phyloP scores from a whole-genome alignment of 2,797 vertebrate species.

The Rhinoraja longicauda region DNA sequence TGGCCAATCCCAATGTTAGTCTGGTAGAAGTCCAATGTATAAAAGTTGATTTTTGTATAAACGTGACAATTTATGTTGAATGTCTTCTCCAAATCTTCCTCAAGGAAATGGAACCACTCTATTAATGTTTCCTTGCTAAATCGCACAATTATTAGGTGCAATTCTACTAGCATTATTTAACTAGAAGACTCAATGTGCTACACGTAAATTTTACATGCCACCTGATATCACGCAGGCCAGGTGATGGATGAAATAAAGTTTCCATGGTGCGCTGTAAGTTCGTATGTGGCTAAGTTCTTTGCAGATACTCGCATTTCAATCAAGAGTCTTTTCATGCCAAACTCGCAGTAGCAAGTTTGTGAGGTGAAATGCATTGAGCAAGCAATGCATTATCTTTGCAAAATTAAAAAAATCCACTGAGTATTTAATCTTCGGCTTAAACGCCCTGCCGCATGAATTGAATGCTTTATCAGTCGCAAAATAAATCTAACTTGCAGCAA shows the following conservation, averaged over 20 bases:
- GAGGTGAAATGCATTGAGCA: neutral
- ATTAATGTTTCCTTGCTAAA: neutral
- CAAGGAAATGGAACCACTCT: neutral
- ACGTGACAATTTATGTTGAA: neutral
- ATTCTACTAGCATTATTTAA: neutral
- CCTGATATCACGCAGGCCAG: neutral
- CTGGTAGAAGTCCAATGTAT: neutral
- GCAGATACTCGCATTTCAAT: neutral
- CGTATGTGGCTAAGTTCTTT: neutral
- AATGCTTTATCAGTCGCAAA: neutral
- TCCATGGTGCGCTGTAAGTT: neutral
- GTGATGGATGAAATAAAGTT: neutral
- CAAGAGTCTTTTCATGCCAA: neutral
- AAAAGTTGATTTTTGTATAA: neutral
- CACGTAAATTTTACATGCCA: neutral
- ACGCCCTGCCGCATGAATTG: neutral
- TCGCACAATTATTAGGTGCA: neutral
- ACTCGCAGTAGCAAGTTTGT: neutral
- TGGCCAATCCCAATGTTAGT: neutral
- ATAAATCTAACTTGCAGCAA: neutral
- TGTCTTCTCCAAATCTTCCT: neutral
- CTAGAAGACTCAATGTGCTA: neutral
- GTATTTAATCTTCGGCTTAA: neutral
- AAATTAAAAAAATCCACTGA: neutral
- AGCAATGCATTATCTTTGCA: neutral